Percentiles rank a stretch among this genome's conserved stretches.
Evolutionary conservation across 92 coral and sea anemone genomes (phyloP).

Genomic region (Epizoanthus fatuus): DNA sequence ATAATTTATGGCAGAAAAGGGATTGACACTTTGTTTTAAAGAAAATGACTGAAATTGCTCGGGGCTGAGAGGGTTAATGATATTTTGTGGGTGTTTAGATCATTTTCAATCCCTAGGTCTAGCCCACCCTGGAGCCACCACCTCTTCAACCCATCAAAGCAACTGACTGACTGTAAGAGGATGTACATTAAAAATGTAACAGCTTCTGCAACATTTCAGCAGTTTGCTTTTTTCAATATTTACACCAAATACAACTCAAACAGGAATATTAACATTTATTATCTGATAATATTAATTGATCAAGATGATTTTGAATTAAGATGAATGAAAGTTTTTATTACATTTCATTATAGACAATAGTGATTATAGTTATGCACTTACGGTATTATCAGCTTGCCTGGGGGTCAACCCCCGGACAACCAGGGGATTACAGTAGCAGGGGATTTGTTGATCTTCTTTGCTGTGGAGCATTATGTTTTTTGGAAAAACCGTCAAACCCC

Average conservation of each 20-base stretch:
- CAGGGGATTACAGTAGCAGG: too few relatives aligned
- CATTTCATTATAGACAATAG: not conserved
- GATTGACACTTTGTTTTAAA: too few relatives aligned
- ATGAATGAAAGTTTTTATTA: slow-evolving; percentile 1
- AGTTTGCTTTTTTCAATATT: slow-evolving; percentile 6
- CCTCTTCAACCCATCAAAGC: slow-evolving; percentile 9
- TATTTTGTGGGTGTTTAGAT: slow-evolving; percentile 11
- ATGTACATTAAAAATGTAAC: slow-evolving; percentile 1
- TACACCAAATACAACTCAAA: slow-evolving; percentile 11
- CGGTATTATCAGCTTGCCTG: too few relatives aligned
- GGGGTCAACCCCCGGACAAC: too few relatives aligned
- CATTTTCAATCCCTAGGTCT: not conserved
- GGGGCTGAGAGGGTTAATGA: too few relatives aligned
- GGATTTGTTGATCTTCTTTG: too few relatives aligned
- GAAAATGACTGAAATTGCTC: too few relatives aligned
- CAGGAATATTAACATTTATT: slow-evolving; percentile 6
- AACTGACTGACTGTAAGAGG: not conserved
- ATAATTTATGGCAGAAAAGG: too few relatives aligned
- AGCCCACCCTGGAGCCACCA: not conserved
- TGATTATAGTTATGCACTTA: too few relatives aligned
- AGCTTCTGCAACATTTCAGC: not conserved
- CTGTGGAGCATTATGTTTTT: too few relatives aligned
- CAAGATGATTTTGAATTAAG: slow-evolving; percentile 13
- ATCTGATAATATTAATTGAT: slow-evolving; percentile 9
- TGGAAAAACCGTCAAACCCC: too few relatives aligned